Percentiles rank a stretch among this genome's conserved stretches.
phyloP scores from a whole-genome alignment of 2,888 invertebrate species.

The Troilus luridus region DNA sequence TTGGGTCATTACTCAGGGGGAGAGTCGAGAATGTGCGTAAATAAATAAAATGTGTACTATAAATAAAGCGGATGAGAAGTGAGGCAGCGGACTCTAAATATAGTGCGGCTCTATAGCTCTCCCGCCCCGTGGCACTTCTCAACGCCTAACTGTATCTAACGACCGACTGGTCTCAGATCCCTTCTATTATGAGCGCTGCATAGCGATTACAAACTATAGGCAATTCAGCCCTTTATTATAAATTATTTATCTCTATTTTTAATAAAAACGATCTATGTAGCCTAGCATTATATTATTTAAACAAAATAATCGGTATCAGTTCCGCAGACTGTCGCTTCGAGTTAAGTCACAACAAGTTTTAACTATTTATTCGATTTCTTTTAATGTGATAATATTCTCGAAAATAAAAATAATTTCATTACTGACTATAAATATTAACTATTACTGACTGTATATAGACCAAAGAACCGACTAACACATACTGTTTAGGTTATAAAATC shows the following conservation, averaged over 20 bases:
- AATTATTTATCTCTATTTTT: background rate
- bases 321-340: too few species aligned
- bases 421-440: too few species aligned
- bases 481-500: too few species aligned
- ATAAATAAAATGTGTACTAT: slow-evolving; percentile 31
- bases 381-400: too few species aligned
- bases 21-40: slow-evolving; percentile 31
- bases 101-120: background rate
- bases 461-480: too few species aligned
- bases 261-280: background rate
- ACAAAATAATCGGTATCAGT: too few species aligned
- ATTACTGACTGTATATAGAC: too few species aligned
- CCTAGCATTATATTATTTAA: background rate
- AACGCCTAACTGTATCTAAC: background rate
- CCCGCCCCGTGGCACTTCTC: background rate
- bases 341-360: too few species aligned
- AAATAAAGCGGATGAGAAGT: slow-evolving; percentile 42
- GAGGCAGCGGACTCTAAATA: slow-evolving; percentile 10
- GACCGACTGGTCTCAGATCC: background rate
- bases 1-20: slow-evolving; percentile 3
- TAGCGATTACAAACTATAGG: too few species aligned
- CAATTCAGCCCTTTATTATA: background rate
- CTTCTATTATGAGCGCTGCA: background rate
- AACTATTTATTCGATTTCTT: too few species aligned
- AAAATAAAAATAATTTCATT: too few species aligned